Base-by-base conservation (phyloP, 2,797 vertebrate genomes). In the Clangula hyemalis region DNA sequence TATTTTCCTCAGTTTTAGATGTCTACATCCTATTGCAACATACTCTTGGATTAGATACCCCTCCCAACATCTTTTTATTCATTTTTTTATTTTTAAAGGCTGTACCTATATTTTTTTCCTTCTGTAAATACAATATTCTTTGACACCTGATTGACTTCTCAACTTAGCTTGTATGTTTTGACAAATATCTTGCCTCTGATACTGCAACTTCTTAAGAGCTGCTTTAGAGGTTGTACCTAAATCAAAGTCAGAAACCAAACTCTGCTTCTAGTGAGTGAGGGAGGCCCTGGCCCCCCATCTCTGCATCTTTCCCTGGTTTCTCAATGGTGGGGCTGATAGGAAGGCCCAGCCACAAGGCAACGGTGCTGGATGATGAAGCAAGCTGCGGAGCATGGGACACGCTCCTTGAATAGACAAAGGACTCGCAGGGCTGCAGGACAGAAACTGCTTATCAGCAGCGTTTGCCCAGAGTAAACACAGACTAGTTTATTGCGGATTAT, bases 271-370 rank as follows among this genome's bases (percentile, higher is more conserved):
- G 30, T 10, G 11, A 56, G 54, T 17, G 30, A 56, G 30, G 30
- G 54, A 18, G 4, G 11, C 54, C 11, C 54, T 32, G 18, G 54
- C 28, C 54, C 54, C 53, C 28, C 53, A 18, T 30, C 28, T 32
- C 36, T 39, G 39, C 36, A 14, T 80, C 51, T 43, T 89, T 49
- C n/a, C 13, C 13, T 3, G 4, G 54, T 39, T 86, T 93, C 6
- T 41, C 79, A 60, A 51, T 11, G 3, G 28, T 60, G 78, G 56
- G 30, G 28, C 28, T 41, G 30, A 51, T 17, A 25, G 43, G 39
- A 77, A 45, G 32, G n/a, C 45, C 43, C 5, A 4, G 74, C 39
- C 39, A 24, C 0, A 11, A 6, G 51, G 30, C 1, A 2, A 5
- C 8, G 54, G 34, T n/a, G 72, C 5, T 10, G 17, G 22, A 20